These are phyloP conservation scores for Eupelmus urozonus DNA, from an alignment of 2,888 invertebrate species.

Conservation along the genomic window DNA sequence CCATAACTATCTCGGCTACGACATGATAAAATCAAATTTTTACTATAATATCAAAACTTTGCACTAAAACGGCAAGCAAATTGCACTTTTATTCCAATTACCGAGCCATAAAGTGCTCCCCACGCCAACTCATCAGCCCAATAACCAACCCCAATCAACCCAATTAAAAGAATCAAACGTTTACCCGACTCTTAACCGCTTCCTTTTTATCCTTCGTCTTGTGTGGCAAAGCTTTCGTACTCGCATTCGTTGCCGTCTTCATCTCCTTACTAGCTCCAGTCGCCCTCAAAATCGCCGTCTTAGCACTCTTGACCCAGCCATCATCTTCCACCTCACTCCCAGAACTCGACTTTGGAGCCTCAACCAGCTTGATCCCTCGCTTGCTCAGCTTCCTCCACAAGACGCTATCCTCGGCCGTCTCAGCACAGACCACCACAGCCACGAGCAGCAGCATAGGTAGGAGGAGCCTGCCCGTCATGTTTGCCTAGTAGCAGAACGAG, in stretches of 20 bases:
- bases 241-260: not conserved
- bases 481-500: not conserved
- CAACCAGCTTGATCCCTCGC: not conserved
- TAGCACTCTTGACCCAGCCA: not conserved
- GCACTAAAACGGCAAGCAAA: no score
- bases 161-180: no score
- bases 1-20: no score
- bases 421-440: not conserved
- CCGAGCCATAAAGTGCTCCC: no score
- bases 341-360: not conserved
- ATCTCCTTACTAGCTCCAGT: not conserved
- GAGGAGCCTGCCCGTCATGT: conserved; percentile 36
- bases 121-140: no score
- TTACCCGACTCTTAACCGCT: not conserved
- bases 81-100: no score
- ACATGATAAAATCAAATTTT: no score
- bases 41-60: no score
- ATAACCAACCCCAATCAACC: no score
- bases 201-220: not conserved
- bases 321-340: not conserved
- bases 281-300: not conserved
- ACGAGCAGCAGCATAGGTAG: not conserved
- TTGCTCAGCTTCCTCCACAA: not conserved
- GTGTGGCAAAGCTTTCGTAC: not conserved
- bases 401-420: not conserved